Base-by-base conservation (phyloP, 1,140 invertebrate species). In the Drosophila gunungcola region DNA sequence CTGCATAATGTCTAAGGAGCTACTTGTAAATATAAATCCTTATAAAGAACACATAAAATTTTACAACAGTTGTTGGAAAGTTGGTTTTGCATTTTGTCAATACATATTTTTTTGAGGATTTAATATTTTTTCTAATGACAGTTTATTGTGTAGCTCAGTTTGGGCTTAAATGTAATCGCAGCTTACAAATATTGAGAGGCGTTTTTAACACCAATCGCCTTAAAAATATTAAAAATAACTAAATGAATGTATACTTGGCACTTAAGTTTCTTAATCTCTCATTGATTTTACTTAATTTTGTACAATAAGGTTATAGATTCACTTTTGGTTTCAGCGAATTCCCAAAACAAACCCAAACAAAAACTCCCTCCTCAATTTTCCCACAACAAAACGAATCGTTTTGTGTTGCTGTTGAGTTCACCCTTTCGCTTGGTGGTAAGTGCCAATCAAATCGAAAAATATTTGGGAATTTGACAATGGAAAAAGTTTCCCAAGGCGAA, bases 401-500 rank as follows among this genome's bases (percentile, higher is more conserved):
- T 76, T 80, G 41, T 60, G 36, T 48, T 39, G 25, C 21, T 51
- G 57, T 77, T 53, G 73, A 78, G 67, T 63, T 49, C 78, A 61
- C 51, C 70, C 45, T 75, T 53, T 65, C 51, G 29, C 58, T 32
- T 32, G 58, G 36, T 73, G 45, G 63, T 79, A 86, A 86, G 82
- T 86, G 82, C 82, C 82, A 86, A 86, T 86, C 82, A 86, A 86
- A 70, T 70, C 68, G 65, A 70, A 70, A 70, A 88, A 68, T 61
- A 58, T 56, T 75, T 74, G 45, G 48, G 61, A 86, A 78, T 86
- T 76, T 83, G 83, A 86, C 76, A 88, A 86, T 79, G 65, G 79
- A 51, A 88, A 88, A 76, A 76, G 72, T 88, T 88, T 88, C 84
- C 83, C 83, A 88, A 88, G 76, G 84, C 84, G 63, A 88, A 88